Percentiles rank a stretch among this genome's conserved stretches.
These are phyloP conservation scores for Apodemus sylvaticus DNA, from an alignment of 2,113 vertebrate genomes.

Conservation along the genomic window DNA sequence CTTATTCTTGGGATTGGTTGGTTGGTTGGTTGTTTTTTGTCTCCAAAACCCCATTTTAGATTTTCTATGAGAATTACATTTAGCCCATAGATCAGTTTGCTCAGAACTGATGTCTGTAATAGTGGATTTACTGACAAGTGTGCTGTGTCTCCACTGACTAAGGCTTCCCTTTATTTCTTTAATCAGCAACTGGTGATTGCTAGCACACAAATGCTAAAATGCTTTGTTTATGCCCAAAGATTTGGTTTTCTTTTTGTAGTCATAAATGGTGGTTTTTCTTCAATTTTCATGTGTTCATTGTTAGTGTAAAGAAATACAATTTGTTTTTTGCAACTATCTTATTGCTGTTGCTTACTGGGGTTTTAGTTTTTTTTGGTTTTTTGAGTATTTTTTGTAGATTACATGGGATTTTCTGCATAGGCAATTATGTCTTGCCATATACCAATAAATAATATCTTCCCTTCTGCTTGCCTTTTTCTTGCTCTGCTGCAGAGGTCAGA, in stretches of 20 bases:
- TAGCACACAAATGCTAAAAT: background rate
- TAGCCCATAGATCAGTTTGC: background rate
- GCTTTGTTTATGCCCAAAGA: background rate
- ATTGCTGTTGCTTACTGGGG: background rate
- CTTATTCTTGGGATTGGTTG: background rate
- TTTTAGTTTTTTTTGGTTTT: background rate
- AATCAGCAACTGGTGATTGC: background rate
- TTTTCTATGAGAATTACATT: background rate
- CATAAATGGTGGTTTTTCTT: background rate
- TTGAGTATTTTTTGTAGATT: background rate
- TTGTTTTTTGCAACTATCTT: constrained; percentile 13
- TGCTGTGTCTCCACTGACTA: background rate
- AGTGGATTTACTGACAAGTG: background rate
- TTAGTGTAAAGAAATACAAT: background rate
- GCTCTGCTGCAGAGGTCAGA: background rate
- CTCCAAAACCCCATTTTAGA: background rate
- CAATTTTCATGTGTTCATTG: background rate
- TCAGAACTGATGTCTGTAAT: background rate
- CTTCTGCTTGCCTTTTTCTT: background rate
- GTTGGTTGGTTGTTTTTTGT: background rate
- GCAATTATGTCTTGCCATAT: background rate
- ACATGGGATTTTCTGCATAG: background rate
- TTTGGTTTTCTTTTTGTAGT: background rate
- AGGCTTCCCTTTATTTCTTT: background rate
- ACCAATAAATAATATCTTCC: constrained; percentile 3